Base-by-base conservation (phyloP, 2,888 invertebrate genomes). In the Epistrophe eligans region DNA sequence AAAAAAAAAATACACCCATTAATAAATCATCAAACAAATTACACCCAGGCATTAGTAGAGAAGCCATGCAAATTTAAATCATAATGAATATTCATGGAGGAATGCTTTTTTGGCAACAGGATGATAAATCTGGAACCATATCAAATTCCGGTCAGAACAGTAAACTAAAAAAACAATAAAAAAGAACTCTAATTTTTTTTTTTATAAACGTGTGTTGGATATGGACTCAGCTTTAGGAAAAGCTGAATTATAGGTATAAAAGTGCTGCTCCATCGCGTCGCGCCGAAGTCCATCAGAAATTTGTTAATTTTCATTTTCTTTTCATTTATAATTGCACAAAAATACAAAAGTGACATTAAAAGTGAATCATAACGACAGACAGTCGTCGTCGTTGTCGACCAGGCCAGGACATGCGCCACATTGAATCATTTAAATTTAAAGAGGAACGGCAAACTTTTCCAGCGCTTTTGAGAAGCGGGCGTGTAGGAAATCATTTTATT, bases 51-150 rank as follows among this genome's bases (percentile, higher is more conserved):
- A 87, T 87, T 83, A 72, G 76, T 62, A 60, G 72, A 79, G 74
- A 79, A 79, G 71, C 66, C 76, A 72, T 67, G 71, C 45, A 74
- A 77, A 87, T 82, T 79, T 83, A 55, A 76, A 87, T 87, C 62
- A 76, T 87, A 83, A 87, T 87, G 87, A 87, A 87, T 87, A 83
- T 87, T 83, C 87, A 87, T 87, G 87, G 87, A 32, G 79, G 66
- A 87, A 76, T 79, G 79, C 48, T 72, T 62, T 87, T 83, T 87
- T 87, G 87, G 87, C 87, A 87, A 83, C 74, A 71, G 57, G 79
- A 83, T 71, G 83, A 83, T 83, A 83, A 83, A 79, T 87, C 87
- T 87, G 87, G 87, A 87, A 87, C 79, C 87, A 79, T 87, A 87
- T 87, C 87, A 87, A 87, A 79, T 62, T 79, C 76, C 76, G 79